A percentile compares a stretch with the other conserved stretches of the same genome.
Evolutionary conservation across 2,113 vertebrate genomes (phyloP).

Genomic region (Nannobrachium achirus): DNA sequence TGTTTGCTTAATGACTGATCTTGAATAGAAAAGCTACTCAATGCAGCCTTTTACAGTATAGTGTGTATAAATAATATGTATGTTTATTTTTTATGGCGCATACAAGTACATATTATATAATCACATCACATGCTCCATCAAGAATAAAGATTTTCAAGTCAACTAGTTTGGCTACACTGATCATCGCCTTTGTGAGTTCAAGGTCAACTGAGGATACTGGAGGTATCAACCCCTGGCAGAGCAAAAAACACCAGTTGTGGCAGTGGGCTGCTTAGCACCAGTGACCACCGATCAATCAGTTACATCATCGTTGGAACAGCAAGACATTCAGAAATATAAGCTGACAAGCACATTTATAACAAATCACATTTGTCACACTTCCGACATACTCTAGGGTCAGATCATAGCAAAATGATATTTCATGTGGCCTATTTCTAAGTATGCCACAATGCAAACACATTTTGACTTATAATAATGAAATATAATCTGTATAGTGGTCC

Average conservation of each 20-base stretch:
- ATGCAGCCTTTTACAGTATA: neutral
- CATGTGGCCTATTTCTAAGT: constrained; percentile 64
- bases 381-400: constrained; percentile 61
- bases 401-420: constrained; percentile 67
- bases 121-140: neutral
- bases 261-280: constrained; percentile 14
- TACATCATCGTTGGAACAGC: constrained; percentile 9
- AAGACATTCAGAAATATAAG: constrained; percentile 27
- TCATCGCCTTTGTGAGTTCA: constrained; percentile 16
- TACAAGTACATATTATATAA: neutral
- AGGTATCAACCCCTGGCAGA: constrained; percentile 2
- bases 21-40: constrained; percentile 24
- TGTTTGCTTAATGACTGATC: constrained; percentile 20
- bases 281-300: constrained; percentile 52
- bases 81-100: too few relatives aligned
- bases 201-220: constrained; percentile 11
- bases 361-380: constrained; percentile 66
- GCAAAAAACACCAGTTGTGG: constrained; percentile 1
- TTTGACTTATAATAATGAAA: constrained; percentile 59
- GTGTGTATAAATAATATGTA: neutral
- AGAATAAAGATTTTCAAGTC: constrained; percentile 10
- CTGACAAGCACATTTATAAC: constrained; percentile 51
- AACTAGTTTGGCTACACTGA: constrained; percentile 7
- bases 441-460: constrained; percentile 62
- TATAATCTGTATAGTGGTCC: constrained; percentile 53